Conservation (phyloP, 2,797 vertebrate genomes). For the Oryzias sinensis region DNA sequence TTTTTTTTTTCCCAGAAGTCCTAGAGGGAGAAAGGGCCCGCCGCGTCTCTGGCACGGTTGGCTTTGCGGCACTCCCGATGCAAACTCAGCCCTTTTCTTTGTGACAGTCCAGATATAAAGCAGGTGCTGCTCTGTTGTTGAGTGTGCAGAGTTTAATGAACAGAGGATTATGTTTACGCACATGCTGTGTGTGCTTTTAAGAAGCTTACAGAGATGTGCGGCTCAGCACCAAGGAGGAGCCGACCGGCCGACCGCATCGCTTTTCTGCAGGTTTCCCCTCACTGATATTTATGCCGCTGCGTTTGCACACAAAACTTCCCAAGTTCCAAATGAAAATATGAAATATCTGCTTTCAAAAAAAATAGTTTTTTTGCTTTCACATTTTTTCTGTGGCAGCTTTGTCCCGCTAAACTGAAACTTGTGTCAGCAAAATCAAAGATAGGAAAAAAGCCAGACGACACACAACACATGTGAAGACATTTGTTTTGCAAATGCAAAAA, state of each 20-base stretch:
- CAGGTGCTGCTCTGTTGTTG: constrained; percentile 49
- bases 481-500: no score
- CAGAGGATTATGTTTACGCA: constrained; percentile 54
- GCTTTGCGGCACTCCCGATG: constrained; percentile 29
- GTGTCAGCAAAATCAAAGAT: no score
- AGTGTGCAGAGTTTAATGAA: constrained; percentile 52
- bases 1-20: constrained; percentile 33
- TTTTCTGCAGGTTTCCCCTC: constrained; percentile 36
- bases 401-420: no score
- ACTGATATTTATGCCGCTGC: background rate
- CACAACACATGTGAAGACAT: no score
- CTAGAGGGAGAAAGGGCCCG: constrained; percentile 28
- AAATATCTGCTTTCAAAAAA: no score
- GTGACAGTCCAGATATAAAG: constrained; percentile 47
- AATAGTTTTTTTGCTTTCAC: no score
- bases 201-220: constrained; percentile 67
- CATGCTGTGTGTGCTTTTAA: constrained; percentile 42
- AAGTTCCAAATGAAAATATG: no score
- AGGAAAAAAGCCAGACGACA: no score
- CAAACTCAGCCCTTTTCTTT: constrained; percentile 56
- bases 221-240: constrained; percentile 48
- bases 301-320: no score
- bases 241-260: constrained; percentile 33
- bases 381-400: no score
- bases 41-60: constrained; percentile 21